These are phyloP conservation scores for Gavialis gangeticus DNA, from an alignment of 2,113 vertebrate genomes.

Conservation along the genomic window DNA sequence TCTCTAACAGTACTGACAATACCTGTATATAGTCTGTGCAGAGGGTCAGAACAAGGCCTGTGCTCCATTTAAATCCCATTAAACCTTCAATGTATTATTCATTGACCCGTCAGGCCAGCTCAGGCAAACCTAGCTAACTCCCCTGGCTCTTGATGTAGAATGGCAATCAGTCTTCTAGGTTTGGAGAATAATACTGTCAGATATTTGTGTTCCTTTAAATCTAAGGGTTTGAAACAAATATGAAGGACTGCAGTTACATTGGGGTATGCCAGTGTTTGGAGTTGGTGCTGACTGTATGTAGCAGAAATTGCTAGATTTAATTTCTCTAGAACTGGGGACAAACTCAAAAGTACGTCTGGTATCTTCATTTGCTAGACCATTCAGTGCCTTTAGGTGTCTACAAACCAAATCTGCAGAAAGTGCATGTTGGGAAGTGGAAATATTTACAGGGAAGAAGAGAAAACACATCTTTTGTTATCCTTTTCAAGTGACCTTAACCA, in stretches of 20 bases:
- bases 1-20: background rate
- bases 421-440: slow-evolving; percentile 10
- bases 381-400: background rate
- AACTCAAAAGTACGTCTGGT: background rate
- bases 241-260: background rate
- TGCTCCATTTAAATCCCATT: background rate
- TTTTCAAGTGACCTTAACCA: background rate
- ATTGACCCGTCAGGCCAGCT: background rate
- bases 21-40: background rate
- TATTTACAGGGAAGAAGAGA: background rate
- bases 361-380: background rate
- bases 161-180: background rate
- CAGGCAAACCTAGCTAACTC: background rate
- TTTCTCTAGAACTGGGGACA: background rate
- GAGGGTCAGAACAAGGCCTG: background rate
- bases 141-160: background rate
- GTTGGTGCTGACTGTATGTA: background rate
- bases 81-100: background rate
- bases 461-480: background rate
- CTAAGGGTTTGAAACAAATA: background rate
- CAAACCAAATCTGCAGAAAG: slow-evolving; percentile 1
- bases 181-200: slow-evolving; percentile 5
- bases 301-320: background rate
- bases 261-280: background rate
- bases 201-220: slow-evolving; percentile 9